These are phyloP conservation scores for Bovichtus variegatus DNA, from an alignment of 2,797 vertebrate species.

Conservation along the genomic window DNA sequence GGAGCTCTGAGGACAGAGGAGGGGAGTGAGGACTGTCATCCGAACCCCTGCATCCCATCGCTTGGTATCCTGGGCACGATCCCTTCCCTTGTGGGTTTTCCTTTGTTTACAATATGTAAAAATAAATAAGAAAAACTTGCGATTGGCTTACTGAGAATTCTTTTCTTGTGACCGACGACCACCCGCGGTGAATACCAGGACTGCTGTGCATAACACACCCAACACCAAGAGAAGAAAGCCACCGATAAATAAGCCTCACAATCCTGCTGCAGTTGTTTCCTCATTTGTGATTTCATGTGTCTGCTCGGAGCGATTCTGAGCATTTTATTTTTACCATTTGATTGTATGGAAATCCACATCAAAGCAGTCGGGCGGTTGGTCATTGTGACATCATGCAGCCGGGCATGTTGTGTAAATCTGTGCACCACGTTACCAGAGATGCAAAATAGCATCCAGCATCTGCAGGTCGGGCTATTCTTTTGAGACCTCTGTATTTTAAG, in stretches of 20 bases:
- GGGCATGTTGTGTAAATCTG: slow-evolving; percentile 53
- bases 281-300: slow-evolving; percentile 30
- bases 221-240: slow-evolving; percentile 13
- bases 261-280: slow-evolving; percentile 28
- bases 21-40: slow-evolving; percentile 22
- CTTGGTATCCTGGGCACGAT: slow-evolving; percentile 48
- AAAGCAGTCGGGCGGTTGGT: slow-evolving; percentile 6
- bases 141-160: slow-evolving; percentile 3
- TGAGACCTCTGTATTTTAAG: slow-evolving; percentile 3
- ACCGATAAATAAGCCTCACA: slow-evolving; percentile 42
- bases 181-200: slow-evolving; percentile 16
- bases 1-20: slow-evolving; percentile 24
- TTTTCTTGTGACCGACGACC: slow-evolving; percentile 13
- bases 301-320: slow-evolving; percentile 13
- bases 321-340: slow-evolving; percentile 47
- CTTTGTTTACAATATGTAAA: slow-evolving; percentile 15
- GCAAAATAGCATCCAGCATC: slow-evolving; percentile 20
- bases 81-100: slow-evolving; percentile 11
- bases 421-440: slow-evolving; percentile 38
- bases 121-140: slow-evolving; percentile 27
- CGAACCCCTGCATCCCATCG: slow-evolving; percentile 23
- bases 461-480: slow-evolving; percentile 3
- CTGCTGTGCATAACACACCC: slow-evolving; percentile 19
- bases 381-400: slow-evolving; percentile 47
- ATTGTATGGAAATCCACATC: slow-evolving; percentile 64